A percentile compares a stretch with the other conserved stretches of the same genome.
phyloP scores from a whole-genome alignment of 2,113 vertebrate species.

The Microcebus jonahi region DNA sequence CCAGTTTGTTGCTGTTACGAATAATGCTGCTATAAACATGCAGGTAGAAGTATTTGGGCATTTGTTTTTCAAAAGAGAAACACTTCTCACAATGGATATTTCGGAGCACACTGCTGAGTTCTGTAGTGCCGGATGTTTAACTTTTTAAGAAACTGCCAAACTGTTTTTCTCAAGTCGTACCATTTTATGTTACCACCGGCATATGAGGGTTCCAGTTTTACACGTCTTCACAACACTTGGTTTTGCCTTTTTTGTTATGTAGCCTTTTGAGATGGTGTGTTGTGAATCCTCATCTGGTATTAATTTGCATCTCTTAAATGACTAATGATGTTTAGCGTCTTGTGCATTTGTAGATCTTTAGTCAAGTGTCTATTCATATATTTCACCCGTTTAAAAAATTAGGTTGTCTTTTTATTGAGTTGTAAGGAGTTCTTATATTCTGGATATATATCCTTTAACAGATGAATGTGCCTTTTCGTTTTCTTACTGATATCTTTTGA shows the following conservation, averaged over 20 bases:
- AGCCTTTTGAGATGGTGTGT: neutral
- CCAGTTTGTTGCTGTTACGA: neutral
- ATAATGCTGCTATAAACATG: neutral
- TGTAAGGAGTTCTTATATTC: neutral
- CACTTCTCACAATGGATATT: neutral
- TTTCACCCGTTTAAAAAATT: slow-evolving; percentile 12
- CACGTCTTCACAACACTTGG: neutral
- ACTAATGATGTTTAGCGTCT: neutral
- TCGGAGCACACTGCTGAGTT: neutral
- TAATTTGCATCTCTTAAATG: slow-evolving; percentile 44
- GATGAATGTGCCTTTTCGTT: neutral
- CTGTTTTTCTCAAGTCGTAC: neutral
- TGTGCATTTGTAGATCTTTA: neutral
- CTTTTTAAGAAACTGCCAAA: neutral
- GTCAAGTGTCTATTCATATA: neutral
- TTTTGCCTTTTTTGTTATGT: neutral
- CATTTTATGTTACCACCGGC: neutral
- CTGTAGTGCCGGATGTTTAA: neutral
- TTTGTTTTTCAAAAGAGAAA: too few relatives aligned
- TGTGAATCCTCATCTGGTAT: slow-evolving; percentile 28
- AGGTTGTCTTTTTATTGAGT: neutral
- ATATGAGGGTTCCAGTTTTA: neutral
- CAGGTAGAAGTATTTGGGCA: neutral
- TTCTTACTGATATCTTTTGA: slow-evolving; percentile 13
- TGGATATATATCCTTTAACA: neutral